Conservation (phyloP, 2,113 vertebrate genomes). For the Tor tambroides region DNA sequence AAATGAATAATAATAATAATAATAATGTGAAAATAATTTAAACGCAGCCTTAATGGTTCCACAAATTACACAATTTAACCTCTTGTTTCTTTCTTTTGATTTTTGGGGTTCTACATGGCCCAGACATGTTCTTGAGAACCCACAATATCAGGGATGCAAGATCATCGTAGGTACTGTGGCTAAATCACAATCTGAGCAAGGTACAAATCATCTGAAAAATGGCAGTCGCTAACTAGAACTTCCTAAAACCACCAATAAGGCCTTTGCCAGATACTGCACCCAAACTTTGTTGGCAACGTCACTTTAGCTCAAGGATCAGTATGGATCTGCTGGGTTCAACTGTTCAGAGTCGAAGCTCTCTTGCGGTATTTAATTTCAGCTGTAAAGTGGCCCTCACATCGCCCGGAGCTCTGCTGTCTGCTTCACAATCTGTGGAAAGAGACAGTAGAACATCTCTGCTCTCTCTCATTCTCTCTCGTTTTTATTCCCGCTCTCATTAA, state of each 20-base stretch:
- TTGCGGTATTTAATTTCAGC: conserved; percentile 46
- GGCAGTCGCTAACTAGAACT: background rate
- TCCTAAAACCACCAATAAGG: background rate
- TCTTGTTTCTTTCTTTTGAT: background rate
- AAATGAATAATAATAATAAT: background rate
- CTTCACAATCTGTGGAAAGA: conserved; percentile 47
- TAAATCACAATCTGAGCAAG: background rate
- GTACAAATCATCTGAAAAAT: background rate
- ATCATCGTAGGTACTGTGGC: background rate
- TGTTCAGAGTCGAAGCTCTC: conserved; percentile 42
- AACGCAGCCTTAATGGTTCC: background rate
- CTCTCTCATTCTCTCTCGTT: conserved; percentile 32
- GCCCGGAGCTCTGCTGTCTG: conserved; percentile 47
- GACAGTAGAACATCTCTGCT: conserved; percentile 40
- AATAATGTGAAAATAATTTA: background rate
- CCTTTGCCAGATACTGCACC: background rate
- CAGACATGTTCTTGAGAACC: background rate
- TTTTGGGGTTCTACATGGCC: background rate
- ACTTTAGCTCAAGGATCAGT: conserved; percentile 32
- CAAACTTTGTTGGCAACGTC: background rate
- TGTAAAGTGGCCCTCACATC: conserved; percentile 47
- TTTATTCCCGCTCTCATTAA: conserved; percentile 41
- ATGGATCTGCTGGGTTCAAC: conserved; percentile 44
- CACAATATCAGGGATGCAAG: background rate
- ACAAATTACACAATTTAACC: background rate